These are phyloP conservation scores for Nowickia ferox DNA, from an alignment of 2,888 invertebrate species.

Conservation along the genomic window DNA sequence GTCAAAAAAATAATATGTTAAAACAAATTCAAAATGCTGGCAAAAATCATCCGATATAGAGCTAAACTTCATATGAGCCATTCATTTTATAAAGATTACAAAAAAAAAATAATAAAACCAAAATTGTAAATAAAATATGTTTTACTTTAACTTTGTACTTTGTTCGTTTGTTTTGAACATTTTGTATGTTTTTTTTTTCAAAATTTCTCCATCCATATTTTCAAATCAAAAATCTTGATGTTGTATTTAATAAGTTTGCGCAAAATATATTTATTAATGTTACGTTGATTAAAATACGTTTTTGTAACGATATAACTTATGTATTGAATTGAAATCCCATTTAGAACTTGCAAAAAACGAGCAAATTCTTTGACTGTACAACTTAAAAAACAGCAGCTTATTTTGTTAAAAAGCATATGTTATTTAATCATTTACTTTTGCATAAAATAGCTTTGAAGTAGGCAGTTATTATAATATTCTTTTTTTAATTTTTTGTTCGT, in stretches of 20 bases:
- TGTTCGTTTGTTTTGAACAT: conserved; percentile 74
- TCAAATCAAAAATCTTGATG: conserved; percentile 78
- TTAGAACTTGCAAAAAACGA: conserved; percentile 43
- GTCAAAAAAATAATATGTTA: not conserved
- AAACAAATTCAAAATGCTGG: conserved; percentile 1
- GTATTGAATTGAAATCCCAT: conserved; percentile 55
- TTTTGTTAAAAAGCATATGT: conserved; percentile 60
- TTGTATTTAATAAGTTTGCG: conserved; percentile 80
- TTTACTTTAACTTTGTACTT: conserved; percentile 52
- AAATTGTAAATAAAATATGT: conserved; percentile 59
- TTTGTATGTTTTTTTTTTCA: conserved; percentile 73
- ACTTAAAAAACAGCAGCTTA: conserved; percentile 72
- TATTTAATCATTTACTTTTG: conserved; percentile 52
- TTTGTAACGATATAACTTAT: conserved; percentile 51
- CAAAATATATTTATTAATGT: conserved; percentile 52
- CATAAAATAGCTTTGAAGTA: conserved; percentile 61
- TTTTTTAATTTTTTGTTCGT: not conserved
- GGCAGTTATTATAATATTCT: conserved; percentile 25
- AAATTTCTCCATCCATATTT: conserved; percentile 43
- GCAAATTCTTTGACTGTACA: conserved; percentile 52
- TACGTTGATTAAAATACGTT: conserved; percentile 57
- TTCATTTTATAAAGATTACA: conserved; percentile 5
- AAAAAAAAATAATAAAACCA: conserved; percentile 23
- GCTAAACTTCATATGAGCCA: conserved; percentile 1
- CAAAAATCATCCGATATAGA: conserved; percentile 10